phyloP scores from a whole-genome alignment of 2,113 vertebrate species.

The Halcyon malimbica region DNA sequence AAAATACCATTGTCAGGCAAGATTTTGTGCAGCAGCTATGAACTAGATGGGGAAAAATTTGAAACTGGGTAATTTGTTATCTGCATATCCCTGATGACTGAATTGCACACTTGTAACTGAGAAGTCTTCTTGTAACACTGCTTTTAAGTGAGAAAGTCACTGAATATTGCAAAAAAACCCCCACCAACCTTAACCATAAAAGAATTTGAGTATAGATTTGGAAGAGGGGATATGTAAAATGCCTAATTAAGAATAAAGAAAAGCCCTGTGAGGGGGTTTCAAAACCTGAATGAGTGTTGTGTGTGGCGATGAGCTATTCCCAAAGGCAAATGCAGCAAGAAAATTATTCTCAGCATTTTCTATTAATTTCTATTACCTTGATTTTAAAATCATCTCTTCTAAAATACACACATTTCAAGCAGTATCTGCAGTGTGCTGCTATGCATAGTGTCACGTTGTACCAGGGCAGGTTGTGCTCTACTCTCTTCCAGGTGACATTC shows the following conservation, averaged over 20 bases:
- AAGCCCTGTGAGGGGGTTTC: neutral
- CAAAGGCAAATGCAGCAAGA: constrained; percentile 28
- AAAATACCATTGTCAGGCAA: neutral
- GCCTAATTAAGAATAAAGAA: neutral
- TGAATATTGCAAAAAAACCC: neutral
- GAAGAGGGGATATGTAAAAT: neutral
- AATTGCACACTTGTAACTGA: neutral
- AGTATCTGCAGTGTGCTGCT: neutral
- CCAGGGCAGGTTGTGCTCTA: neutral
- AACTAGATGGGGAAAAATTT: neutral
- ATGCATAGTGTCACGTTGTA: neutral
- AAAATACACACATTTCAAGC: neutral
- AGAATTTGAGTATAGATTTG: neutral
- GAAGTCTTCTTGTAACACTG: neutral
- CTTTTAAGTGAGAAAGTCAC: neutral
- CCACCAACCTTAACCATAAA: neutral
- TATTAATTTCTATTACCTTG: constrained; percentile 49
- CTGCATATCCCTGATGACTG: neutral
- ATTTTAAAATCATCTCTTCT: constrained; percentile 7
- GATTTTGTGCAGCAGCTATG: neutral
- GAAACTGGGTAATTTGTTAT: constrained; percentile 5
- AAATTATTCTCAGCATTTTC: constrained; percentile 32
- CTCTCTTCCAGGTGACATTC: neutral
- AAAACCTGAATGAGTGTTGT: neutral
- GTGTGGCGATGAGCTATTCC: constrained; percentile 12